A percentile compares a stretch with the other conserved stretches of the same genome.
phyloP scores from a whole-genome alignment of 1,140 invertebrate species.

The Pogonognathellus flavescens region DNA sequence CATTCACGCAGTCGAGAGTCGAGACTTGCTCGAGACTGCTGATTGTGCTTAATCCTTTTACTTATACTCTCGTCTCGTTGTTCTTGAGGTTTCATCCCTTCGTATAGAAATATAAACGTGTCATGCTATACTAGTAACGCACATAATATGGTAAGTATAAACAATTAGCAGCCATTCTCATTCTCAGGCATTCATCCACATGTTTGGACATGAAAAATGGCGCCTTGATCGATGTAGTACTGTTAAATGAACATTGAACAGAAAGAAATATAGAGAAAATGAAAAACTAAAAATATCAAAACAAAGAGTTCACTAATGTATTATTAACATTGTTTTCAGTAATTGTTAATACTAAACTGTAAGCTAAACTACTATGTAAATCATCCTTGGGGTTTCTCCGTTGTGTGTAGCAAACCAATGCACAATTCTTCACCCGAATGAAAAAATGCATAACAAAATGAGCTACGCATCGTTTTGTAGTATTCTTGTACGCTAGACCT shows the following conservation, averaged over 20 bases:
- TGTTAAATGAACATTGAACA: neutral
- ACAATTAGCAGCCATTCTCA: neutral
- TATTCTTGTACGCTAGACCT: neutral
- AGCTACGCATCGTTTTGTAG: neutral
- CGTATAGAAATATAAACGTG: neutral
- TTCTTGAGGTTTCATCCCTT: constrained; percentile 8
- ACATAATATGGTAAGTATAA: too few relatives aligned
- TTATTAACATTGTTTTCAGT: neutral
- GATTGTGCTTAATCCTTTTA: constrained; percentile 34
- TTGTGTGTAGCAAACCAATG: neutral
- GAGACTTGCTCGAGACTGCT: neutral
- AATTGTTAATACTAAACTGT: neutral
- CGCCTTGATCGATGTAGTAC: neutral
- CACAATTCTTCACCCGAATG: neutral
- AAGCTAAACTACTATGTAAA: neutral
- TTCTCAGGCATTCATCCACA: constrained; percentile 31
- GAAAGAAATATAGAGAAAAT: neutral
- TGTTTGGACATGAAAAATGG: constrained; percentile 11
- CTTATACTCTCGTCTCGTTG: neutral
- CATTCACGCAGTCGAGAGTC: constrained; percentile 29
- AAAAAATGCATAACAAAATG: neutral
- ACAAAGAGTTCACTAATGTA: constrained; percentile 9
- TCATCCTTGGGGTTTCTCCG: neutral
- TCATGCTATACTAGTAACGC: too few relatives aligned
- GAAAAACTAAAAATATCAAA: neutral